Evolutionary conservation across 2,888 invertebrate genomes (phyloP).

Genomic region (Cephus sareptanus): DNA sequence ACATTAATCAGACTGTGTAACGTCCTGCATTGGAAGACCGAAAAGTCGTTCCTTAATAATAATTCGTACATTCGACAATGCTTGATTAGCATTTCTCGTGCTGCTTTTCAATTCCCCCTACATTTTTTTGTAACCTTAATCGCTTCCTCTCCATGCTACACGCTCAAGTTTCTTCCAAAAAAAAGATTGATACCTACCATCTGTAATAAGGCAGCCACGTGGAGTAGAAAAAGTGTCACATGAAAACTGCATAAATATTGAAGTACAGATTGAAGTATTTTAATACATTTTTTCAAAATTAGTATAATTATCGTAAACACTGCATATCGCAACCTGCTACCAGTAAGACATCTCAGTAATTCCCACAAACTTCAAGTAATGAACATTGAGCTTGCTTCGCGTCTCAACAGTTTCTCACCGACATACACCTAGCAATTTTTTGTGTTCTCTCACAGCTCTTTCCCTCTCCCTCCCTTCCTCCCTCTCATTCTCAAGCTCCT

Average conservation of each 20-base stretch:
- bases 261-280: neutral
- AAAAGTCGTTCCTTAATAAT: neutral
- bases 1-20: neutral
- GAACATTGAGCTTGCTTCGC: neutral
- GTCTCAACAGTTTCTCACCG: neutral
- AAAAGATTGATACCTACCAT: neutral
- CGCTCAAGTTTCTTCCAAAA: neutral
- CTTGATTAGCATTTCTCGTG: neutral
- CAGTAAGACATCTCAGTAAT: neutral
- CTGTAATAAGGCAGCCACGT: neutral
- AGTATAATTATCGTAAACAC: too few species aligned
- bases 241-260: neutral
- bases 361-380: neutral
- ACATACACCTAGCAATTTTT: neutral
- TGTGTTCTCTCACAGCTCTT: neutral
- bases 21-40: neutral
- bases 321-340: neutral
- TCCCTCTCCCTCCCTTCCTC: neutral
- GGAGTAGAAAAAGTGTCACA: neutral
- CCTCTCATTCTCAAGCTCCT: conserved; percentile 20
- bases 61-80: neutral
- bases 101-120: neutral
- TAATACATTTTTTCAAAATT: neutral
- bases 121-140: neutral
- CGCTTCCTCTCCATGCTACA: neutral